Conservation (phyloP, 2,888 invertebrate genomes). For the Apeira syringaria region DNA sequence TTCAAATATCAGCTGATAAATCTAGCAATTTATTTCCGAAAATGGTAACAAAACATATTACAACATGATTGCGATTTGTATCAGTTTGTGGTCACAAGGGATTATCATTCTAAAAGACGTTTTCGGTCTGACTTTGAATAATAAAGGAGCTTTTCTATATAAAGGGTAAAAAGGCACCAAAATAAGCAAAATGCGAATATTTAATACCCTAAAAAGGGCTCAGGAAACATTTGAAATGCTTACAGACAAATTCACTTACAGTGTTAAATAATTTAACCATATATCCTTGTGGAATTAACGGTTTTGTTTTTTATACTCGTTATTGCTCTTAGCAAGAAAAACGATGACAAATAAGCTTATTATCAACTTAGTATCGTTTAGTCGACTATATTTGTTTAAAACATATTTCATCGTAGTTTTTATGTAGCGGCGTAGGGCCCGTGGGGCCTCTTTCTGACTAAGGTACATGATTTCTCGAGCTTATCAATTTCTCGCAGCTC, state of each 20-base stretch:
- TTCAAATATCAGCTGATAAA: constrained; percentile 6
- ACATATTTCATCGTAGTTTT: not conserved
- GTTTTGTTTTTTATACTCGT: constrained; percentile 11
- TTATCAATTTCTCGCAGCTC: no score
- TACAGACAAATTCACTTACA: constrained; percentile 58
- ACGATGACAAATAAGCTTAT: constrained; percentile 1
- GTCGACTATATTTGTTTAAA: constrained; percentile 16
- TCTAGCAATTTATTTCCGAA: constrained; percentile 13
- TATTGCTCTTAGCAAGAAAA: constrained; percentile 7
- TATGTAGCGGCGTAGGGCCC: no score
- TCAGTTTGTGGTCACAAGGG: constrained; percentile 28
- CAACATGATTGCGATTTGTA: constrained; percentile 31
- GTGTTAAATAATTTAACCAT: constrained; percentile 47
- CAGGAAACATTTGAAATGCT: constrained; percentile 42
- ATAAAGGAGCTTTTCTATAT: constrained; percentile 48
- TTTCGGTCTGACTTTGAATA: constrained; percentile 39
- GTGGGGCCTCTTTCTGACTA: no score
- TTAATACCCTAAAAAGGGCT: constrained; percentile 54
- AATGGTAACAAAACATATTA: constrained; percentile 22
- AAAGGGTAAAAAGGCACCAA: constrained; percentile 44
- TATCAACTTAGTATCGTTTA: constrained; percentile 1
- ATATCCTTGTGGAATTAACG: constrained; percentile 22
- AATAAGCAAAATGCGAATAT: constrained; percentile 57
- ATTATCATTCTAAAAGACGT: constrained; percentile 33
- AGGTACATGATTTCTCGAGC: no score